Evolutionary conservation across 2,797 vertebrate genomes (phyloP).

Genomic region (Morelia viridis): DNA sequence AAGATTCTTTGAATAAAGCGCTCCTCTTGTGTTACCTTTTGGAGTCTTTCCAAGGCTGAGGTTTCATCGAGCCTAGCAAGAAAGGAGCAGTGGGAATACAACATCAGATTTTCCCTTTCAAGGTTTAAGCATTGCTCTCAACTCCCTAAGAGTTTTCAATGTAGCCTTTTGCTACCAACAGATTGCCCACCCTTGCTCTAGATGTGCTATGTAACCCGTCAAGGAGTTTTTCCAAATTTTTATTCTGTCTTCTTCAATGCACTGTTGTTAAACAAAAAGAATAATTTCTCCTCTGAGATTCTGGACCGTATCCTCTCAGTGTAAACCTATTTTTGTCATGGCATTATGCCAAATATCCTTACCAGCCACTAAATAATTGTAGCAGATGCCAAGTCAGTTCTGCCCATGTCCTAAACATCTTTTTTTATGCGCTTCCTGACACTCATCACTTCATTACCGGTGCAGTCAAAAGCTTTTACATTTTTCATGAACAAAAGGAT

Average conservation of each 20-base stretch:
- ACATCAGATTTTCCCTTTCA: not conserved
- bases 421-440: not conserved
- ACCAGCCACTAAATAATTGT: conserved; percentile 7
- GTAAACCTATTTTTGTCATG: not conserved
- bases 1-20: not conserved
- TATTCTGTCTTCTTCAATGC: not conserved
- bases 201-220: not conserved
- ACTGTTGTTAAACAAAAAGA: not conserved
- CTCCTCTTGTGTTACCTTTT: not conserved
- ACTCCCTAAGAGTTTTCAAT: not conserved
- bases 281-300: conserved; percentile 5
- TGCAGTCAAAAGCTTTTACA: not conserved
- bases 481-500: conserved; percentile 13
- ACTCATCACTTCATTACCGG: not conserved
- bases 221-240: not conserved
- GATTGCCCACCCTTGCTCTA: not conserved
- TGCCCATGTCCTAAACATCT: conserved; percentile 9
- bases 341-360: conserved; percentile 6
- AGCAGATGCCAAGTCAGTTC: not conserved
- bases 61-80: not conserved
- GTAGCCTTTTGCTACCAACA: not conserved
- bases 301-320: not conserved
- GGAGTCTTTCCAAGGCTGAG: not conserved
- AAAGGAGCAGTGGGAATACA: not conserved
- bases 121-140: not conserved